These are phyloP conservation scores for Caenorhabditis sp. DNA, from an alignment of 2,888 invertebrate species.

Conservation along the genomic window DNA sequence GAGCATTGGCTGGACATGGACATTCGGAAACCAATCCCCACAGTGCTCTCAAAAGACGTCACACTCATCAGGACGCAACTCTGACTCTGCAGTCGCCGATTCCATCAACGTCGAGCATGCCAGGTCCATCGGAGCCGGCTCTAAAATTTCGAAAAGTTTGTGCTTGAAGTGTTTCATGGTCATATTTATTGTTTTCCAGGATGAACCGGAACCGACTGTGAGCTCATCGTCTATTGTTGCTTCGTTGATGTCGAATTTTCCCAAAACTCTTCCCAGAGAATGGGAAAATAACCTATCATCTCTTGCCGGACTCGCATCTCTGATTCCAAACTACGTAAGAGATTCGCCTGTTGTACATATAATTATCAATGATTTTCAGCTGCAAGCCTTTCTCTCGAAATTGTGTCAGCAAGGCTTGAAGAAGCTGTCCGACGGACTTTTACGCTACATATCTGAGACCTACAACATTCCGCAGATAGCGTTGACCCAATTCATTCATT, in stretches of 20 bases:
- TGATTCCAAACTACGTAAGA: slow-evolving; percentile 8
- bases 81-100: slow-evolving; percentile 15
- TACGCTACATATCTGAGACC: slow-evolving; percentile 4
- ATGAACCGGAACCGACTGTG: too few relatives aligned
- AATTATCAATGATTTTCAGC: slow-evolving; percentile 6
- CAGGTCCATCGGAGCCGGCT: slow-evolving; percentile 32
- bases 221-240: too few relatives aligned
- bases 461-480: slow-evolving; percentile 8
- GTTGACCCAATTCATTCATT: slow-evolving; percentile 5
- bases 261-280: slow-evolving; percentile 1
- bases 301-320: background rate
- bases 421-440: background rate
- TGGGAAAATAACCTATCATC: background rate
- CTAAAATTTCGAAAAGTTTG: slow-evolving; percentile 4
- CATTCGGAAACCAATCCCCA: slow-evolving; percentile 3
- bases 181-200: too few relatives aligned
- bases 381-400: slow-evolving; percentile 35
- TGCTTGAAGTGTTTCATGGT: too few relatives aligned
- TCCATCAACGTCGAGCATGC: slow-evolving; percentile 1
- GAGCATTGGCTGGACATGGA: background rate
- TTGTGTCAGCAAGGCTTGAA: background rate
- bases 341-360: background rate
- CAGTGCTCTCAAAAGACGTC: slow-evolving; percentile 33
- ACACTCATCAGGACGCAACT: slow-evolving; percentile 40
- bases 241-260: background rate